Base-by-base conservation (phyloP, 2,888 invertebrate genomes). In the Ennomos fuscantarius region DNA sequence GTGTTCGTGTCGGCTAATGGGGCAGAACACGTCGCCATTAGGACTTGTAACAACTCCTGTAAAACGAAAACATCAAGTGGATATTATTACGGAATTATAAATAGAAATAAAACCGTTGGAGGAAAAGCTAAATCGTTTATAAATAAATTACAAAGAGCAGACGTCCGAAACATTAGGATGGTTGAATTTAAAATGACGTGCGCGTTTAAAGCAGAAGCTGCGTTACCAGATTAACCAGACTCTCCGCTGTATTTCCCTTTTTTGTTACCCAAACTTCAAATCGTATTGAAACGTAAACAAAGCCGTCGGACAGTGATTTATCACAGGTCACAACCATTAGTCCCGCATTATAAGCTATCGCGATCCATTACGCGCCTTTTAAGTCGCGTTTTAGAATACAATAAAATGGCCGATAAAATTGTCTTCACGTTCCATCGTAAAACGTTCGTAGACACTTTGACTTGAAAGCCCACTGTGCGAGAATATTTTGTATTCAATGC, bases 1-100 rank as follows among this genome's bases (percentile, higher is more conserved):
- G 77, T 79, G 78, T 78, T 80, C 81, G 74, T 76, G 80, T 74
- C 74, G 72, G 68, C 77, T 83, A 85, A 86, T 85, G 80, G 79
- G 63, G 72, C 76, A 75, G 79, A 84, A 82, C 76, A 76, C 78
- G 80, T 80, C 76, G 76, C 68, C 73, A 60, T 76, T 78, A 78
- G 70, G 72, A 76, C 73, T 76, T 72, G 64, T 63, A 49, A 69
- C 75, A 69, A 73, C 75, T 66, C 60, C 69, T 74, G 78, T 74
- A 74, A 78, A 76, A 70, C 39, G 49, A 43, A 46, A 40, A 40
- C 42, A 42, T 46, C 36, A 46, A 37, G 12, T 41, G 35, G 32
- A 41, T 40, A 40, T 45, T 52, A 34, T 35, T 9, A 40, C 40
- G 11, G 44, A 71, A 68, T 69, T 60, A 10, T n/a, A 34, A 13